Percentiles rank a stretch among this genome's conserved stretches.
These are phyloP conservation scores for Arothron firmamentum DNA, from an alignment of 2,113 vertebrate species.

Conservation along the genomic window DNA sequence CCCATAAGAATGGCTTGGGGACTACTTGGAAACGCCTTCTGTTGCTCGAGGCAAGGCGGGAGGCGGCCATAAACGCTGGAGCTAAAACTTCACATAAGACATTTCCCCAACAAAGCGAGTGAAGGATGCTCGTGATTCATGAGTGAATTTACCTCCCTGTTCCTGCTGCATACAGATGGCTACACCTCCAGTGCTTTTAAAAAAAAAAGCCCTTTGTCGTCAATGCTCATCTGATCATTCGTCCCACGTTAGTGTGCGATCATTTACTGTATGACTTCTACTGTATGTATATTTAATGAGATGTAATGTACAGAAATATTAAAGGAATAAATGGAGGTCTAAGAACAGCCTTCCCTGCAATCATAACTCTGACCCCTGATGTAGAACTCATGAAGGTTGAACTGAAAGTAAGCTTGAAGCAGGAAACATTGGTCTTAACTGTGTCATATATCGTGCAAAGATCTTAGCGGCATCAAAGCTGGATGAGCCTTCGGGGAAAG, in stretches of 20 bases:
- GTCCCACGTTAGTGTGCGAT: slow-evolving; percentile 44
- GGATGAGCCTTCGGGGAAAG: slow-evolving; percentile 73
- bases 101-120: not conserved
- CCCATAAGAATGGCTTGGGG: slow-evolving; percentile 61
- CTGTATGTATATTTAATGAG: slow-evolving; percentile 56
- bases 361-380: no score
- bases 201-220: not conserved
- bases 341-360: not conserved
- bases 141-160: not conserved
- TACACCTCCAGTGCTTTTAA: slow-evolving; percentile 3
- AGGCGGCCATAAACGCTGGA: slow-evolving; percentile 25
- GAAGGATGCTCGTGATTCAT: no score
- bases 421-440: slow-evolving; percentile 34
- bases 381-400: slow-evolving; percentile 10
- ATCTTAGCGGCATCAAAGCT: slow-evolving; percentile 72
- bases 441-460: slow-evolving; percentile 55
- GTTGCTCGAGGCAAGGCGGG: slow-evolving; percentile 23
- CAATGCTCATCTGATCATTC: slow-evolving; percentile 27
- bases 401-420: slow-evolving; percentile 16
- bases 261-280: slow-evolving; percentile 44
- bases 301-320: slow-evolving; percentile 56
- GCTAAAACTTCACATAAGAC: slow-evolving; percentile 9
- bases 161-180: not conserved
- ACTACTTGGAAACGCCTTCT: slow-evolving; percentile 38
- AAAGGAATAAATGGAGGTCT: slow-evolving; percentile 67